These are phyloP conservation scores for Tromatobia lineatoria DNA, from an alignment of 2,888 invertebrate species.

Conservation along the genomic window DNA sequence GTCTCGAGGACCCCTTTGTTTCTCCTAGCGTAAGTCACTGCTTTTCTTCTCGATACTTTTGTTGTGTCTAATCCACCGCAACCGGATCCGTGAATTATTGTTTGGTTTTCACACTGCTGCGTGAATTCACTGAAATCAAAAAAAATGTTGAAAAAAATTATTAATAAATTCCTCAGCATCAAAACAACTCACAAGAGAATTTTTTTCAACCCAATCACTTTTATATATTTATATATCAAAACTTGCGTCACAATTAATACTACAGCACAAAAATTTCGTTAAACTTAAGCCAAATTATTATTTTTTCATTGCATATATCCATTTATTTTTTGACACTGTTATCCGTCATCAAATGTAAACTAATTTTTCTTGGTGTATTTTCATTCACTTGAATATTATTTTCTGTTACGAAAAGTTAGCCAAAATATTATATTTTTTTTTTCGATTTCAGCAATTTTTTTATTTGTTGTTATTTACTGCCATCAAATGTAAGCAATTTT, in stretches of 20 bases:
- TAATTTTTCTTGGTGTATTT: no score
- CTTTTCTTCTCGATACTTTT: conserved; percentile 15
- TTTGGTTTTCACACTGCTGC: neutral
- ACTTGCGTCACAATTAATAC: no score
- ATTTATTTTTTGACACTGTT: no score
- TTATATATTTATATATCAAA: neutral
- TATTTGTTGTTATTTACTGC: no score
- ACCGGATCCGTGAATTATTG: conserved; percentile 32
- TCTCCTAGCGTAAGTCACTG: neutral
- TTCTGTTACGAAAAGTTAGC: no score
- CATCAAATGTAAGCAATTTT: neutral
- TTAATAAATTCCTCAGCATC: neutral
- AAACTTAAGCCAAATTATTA: no score
- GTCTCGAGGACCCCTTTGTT: conserved; percentile 36
- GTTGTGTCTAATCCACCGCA: conserved; percentile 30
- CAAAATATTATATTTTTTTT: no score
- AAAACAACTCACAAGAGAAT: neutral
- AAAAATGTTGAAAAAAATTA: neutral
- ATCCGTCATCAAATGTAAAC: no score
- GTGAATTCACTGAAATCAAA: conserved; percentile 12
- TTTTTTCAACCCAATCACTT: neutral
- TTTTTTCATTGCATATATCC: no score
- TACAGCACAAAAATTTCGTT: no score
- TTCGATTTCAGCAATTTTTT: no score
- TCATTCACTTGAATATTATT: no score